Evolutionary conservation across 2,797 vertebrate genomes (phyloP).

Genomic region (Melanotaenia maccullochi): DNA sequence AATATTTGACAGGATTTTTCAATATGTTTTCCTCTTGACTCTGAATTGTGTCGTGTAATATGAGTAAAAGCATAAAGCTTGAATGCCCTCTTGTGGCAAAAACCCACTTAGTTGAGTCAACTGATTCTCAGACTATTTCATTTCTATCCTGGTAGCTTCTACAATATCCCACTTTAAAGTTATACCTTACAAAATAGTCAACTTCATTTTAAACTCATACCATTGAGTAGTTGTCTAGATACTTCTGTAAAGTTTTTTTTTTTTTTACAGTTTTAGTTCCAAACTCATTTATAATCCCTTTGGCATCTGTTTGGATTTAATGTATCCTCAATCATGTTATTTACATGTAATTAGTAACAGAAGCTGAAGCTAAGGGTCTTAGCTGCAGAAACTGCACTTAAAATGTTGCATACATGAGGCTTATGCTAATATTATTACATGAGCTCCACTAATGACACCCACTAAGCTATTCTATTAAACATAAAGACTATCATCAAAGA

Average conservation of each 20-base stretch:
- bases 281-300: background rate
- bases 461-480: conserved; percentile 62
- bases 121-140: background rate
- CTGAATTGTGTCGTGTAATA: background rate
- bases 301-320: conserved; percentile 23
- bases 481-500: conserved; percentile 58
- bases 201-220: conserved; percentile 5
- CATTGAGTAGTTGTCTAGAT: conserved; percentile 3
- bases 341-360: conserved; percentile 47
- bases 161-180: background rate
- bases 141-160: background rate
- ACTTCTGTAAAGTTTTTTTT: background rate
- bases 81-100: conserved; percentile 74
- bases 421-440: conserved; percentile 69
- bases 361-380: conserved; percentile 13
- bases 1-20: background rate
- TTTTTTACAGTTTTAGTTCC: background rate
- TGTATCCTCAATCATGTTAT: conserved; percentile 36
- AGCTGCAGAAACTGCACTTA: conserved; percentile 12
- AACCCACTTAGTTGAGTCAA: conserved; percentile 1
- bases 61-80: conserved; percentile 31
- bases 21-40: background rate
- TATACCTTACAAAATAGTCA: background rate
- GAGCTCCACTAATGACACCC: conserved; percentile 55
- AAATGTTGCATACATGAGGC: conserved; percentile 38